Percentiles rank a stretch among this genome's conserved stretches.
These are phyloP conservation scores for Xyrauchen texanus DNA, from an alignment of 2,113 vertebrate genomes.

Conservation along the genomic window DNA sequence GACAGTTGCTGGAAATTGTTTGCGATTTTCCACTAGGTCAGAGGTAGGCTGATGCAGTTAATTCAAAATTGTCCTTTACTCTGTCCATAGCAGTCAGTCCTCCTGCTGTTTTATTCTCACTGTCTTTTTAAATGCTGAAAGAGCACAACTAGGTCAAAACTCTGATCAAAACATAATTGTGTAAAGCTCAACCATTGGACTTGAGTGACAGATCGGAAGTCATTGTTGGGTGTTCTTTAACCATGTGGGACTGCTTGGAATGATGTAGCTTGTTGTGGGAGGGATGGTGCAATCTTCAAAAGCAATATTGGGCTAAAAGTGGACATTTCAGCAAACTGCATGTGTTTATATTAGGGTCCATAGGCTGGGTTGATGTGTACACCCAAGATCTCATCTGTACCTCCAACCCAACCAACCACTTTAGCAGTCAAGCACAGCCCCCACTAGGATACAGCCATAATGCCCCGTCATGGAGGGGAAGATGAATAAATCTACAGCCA, in stretches of 20 bases:
- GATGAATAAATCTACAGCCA: slow-evolving; percentile 44
- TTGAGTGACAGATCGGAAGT: slow-evolving; percentile 25
- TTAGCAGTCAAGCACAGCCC: slow-evolving; percentile 15
- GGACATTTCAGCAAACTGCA: slow-evolving; percentile 56
- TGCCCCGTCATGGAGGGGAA: slow-evolving; percentile 54
- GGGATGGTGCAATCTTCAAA: slow-evolving; percentile 48
- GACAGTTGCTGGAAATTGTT: slow-evolving; percentile 59
- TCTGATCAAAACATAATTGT: slow-evolving; percentile 24
- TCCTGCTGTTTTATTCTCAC: slow-evolving; percentile 3
- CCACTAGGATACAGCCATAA: slow-evolving; percentile 42
- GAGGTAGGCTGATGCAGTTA: slow-evolving; percentile 38
- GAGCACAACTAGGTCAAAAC: slow-evolving; percentile 22
- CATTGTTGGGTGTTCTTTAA: slow-evolving; percentile 33
- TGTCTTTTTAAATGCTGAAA: slow-evolving; percentile 45
- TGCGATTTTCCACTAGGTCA: slow-evolving; percentile 47
- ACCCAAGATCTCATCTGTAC: slow-evolving; percentile 48
- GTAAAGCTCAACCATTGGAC: slow-evolving; percentile 18
- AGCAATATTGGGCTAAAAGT: slow-evolving; percentile 45
- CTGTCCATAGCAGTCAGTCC: slow-evolving; percentile 23
- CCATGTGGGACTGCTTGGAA: slow-evolving; percentile 51
- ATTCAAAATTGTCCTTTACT: background rate
- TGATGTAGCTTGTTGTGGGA: slow-evolving; percentile 54
- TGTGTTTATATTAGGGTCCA: slow-evolving; percentile 57
- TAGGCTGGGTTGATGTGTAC: slow-evolving; percentile 50
- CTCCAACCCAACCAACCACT: slow-evolving; percentile 40